Evolutionary conservation across 2,888 invertebrate species (phyloP).

Genomic region (Lasius platythorax): DNA sequence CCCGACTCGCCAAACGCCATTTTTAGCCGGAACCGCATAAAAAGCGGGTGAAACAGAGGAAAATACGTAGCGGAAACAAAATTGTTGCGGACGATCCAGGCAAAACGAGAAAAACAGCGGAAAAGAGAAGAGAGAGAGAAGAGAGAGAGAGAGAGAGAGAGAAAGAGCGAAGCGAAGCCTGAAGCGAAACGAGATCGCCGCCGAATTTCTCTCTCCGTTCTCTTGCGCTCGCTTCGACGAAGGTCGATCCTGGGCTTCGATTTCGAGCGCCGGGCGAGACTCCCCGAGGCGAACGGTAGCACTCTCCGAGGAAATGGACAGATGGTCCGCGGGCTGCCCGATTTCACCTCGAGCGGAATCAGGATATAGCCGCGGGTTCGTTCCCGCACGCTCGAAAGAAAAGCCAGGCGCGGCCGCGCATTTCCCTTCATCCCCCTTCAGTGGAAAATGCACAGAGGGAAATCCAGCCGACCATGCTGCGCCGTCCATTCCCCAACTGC

Average conservation of each 20-base stretch:
- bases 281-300: conserved; percentile 76
- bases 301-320: conserved; percentile 78
- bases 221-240: conserved; percentile 19
- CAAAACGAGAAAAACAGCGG: conserved; percentile 49
- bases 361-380: conserved; percentile 71
- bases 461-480: conserved; percentile 41
- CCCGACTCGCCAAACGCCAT: conserved; percentile 17
- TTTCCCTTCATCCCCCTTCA: conserved; percentile 37
- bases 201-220: conserved; percentile 65
- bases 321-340: conserved; percentile 75
- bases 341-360: conserved; percentile 73
- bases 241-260: conserved; percentile 68
- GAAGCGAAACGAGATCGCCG: conserved; percentile 61
- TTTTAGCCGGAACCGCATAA: conserved; percentile 25
- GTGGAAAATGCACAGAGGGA: conserved; percentile 51
- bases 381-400: conserved; percentile 66
- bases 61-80: conserved; percentile 52
- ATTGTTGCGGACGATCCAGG: conserved; percentile 37
- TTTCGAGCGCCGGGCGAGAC: conserved; percentile 66
- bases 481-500: conserved; percentile 30
- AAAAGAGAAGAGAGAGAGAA: conserved; percentile 13
- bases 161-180: conserved; percentile 42
- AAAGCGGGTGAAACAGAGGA: conserved; percentile 28
- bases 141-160: conserved; percentile 21
- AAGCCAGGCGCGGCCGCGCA: conserved; percentile 57